Conservation (phyloP, 2,797 vertebrate genomes). For the Semaprochilodus insignis region DNA sequence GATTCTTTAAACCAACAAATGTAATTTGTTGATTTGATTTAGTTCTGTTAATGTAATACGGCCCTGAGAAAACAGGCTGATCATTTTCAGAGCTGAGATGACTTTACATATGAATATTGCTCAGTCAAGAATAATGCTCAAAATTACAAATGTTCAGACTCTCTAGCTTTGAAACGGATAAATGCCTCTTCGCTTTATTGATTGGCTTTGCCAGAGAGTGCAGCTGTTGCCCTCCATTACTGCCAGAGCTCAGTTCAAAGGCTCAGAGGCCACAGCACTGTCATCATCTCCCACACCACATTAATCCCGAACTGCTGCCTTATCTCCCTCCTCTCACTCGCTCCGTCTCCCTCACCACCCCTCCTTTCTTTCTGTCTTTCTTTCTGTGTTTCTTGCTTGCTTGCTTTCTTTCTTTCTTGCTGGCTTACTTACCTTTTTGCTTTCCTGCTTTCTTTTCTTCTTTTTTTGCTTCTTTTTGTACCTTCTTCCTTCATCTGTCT, state of each 20-base stretch:
- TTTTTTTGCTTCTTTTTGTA: background rate
- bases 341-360: background rate
- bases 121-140: background rate
- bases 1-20: background rate
- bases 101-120: background rate
- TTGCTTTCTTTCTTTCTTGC: conserved; percentile 66
- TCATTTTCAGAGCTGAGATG: background rate
- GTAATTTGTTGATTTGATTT: too few species aligned
- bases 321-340: background rate
- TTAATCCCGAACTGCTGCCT: conserved; percentile 21
- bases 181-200: conserved; percentile 22
- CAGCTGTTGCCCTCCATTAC: conserved; percentile 30
- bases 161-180: background rate
- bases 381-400: conserved; percentile 29
- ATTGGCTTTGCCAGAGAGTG: conserved; percentile 18
- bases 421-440: background rate
- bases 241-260: conserved; percentile 26
- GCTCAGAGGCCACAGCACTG: background rate
- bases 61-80: background rate
- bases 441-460: background rate
- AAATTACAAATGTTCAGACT: background rate
- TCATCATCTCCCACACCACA: conserved; percentile 27
- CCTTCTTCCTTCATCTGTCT: too few species aligned
- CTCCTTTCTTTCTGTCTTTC: conserved; percentile 37
- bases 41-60: background rate